Evolutionary conservation across 1,140 invertebrate species (phyloP), one percentile per base, ranked within the genome.

Genomic region (Colletes latitarsis): DNA sequence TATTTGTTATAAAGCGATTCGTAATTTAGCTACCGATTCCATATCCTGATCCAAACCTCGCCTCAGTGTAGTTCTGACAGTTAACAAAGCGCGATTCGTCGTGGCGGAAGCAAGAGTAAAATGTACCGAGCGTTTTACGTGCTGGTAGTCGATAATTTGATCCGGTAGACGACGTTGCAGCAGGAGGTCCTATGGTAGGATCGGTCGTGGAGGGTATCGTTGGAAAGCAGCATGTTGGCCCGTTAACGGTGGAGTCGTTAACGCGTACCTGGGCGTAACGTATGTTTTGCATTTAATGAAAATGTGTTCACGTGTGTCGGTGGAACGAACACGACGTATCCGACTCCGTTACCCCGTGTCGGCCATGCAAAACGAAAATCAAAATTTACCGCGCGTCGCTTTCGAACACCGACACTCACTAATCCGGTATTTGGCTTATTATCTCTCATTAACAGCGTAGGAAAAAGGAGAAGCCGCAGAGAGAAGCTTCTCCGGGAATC

Each of bases 261-360:
- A 39, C 52, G 43, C 30, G 57, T 46, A 62, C 43, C 62, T 41
- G 43, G n/a, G 14, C 39, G 57, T 82, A 82, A 77, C 67, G 60
- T 79, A 39, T 63, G 62, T 73, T 79, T 73, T 64, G 15, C 30
- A 39, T 82, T 79, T 79, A 71, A 79, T 63, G 81, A 82, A 82
- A 82, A 79, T 67, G 76, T 62, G 76, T 63, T 73, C 52, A 52
- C 79, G 57, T 21, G 49, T 12, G 49, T 14, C 49, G 49, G 8
- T 8, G 41, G 10, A 19, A 77, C 17, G 43, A 30, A 43, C 49
- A 15, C 19, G 2, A 68, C 17, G 52, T 58, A 49, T 19, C 41
- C 41, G 12, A 14, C 19, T 43, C 21, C 15, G 30, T 41, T 21
- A 15, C 57, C 57, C 15, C 57, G 71, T 64, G 39, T 74, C 21